phyloP scores from a whole-genome alignment of 2,113 vertebrate genomes.

The Rhinolophus sinicus region DNA sequence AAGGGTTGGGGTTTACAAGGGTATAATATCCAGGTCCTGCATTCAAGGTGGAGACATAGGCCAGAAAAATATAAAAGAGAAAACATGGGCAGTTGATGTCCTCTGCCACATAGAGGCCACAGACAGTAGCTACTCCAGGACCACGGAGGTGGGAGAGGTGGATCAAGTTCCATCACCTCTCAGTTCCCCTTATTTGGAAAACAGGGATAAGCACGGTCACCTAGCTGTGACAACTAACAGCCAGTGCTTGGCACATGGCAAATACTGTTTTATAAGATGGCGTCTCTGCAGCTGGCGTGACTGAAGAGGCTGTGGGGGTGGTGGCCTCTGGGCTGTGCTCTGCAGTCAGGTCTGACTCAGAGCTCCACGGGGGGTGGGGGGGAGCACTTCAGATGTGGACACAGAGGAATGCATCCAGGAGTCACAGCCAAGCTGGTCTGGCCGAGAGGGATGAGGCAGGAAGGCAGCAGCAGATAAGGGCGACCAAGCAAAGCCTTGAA shows the following conservation, averaged over 20 bases:
- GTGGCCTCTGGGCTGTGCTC: neutral
- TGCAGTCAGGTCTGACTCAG: neutral
- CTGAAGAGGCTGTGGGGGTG: neutral
- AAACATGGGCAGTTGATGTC: fast-evolving
- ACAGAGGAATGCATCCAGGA: fast-evolving
- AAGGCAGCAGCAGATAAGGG: neutral
- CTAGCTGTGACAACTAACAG: fast-evolving
- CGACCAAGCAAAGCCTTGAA: too few relatives aligned
- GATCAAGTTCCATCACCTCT: fast-evolving
- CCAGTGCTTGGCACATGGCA: fast-evolving
- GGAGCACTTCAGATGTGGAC: fast-evolving
- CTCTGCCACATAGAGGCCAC: fast-evolving
- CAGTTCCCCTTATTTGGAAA: neutral
- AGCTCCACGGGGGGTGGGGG: fast-evolving
- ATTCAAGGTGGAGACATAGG: neutral
- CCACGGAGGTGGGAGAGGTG: fast-evolving
- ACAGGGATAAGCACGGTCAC: fast-evolving
- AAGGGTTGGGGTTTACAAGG: neutral
- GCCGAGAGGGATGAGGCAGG: fast-evolving
- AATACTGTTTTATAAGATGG: fast-evolving
- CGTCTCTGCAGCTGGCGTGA: neutral
- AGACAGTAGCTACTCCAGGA: neutral
- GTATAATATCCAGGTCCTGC: fast-evolving
- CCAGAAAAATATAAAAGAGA: too few relatives aligned
- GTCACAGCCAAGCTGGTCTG: neutral